Base-by-base conservation (phyloP, 2,888 invertebrate species). In the Tinea trinotella region DNA sequence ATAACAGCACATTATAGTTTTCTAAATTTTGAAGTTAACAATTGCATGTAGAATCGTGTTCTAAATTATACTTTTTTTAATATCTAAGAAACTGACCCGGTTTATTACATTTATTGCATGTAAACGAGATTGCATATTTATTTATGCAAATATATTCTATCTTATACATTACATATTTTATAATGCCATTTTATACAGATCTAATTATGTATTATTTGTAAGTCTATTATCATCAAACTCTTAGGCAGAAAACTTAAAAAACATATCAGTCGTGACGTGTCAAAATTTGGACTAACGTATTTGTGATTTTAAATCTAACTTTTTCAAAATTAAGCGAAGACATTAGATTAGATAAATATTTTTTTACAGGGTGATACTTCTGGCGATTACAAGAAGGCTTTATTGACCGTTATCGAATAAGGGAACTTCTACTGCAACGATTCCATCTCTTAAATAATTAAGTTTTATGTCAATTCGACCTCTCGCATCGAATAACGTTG, bases 301-400 rank as follows among this genome's bases (percentile, higher is more conserved):
- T 49, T 49, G 24, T 20, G n/a, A 44, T 15, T 9, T 44, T 13
- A 44, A 13, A 4, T n/a, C 17, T 44, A 44, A 44, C 7, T 44
- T 44, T 44, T 44, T 44, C 17, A 2, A 3, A 44, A 46, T 19
- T 19, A 19, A n/a, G 6, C 17, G 13, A 13, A 40, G 17, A 40
- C 19, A 19, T 15, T 46, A 46, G 36, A 36, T 36, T 36, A 12
- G 46, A 18, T 46, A 10, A 46, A 46, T 46, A 19, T 62, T 83
- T 84, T 81, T 74, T 91, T 93, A 72, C 91, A 95, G 94, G 94
- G 91, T 70, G 96, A 96, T 87, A 95, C 95, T 62, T 94, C 95
- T 70, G 96, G 96, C 68, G 95, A 96, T 89, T 97, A 96, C 91
- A 95, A 92, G 89, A 93, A 92, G 88, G 91, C 94, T 71, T 90